A percentile compares a stretch with the other conserved stretches of the same genome.
These are phyloP conservation scores for Chiloscyllium plagiosum DNA, from an alignment of 2,113 vertebrate genomes.

Conservation along the genomic window DNA sequence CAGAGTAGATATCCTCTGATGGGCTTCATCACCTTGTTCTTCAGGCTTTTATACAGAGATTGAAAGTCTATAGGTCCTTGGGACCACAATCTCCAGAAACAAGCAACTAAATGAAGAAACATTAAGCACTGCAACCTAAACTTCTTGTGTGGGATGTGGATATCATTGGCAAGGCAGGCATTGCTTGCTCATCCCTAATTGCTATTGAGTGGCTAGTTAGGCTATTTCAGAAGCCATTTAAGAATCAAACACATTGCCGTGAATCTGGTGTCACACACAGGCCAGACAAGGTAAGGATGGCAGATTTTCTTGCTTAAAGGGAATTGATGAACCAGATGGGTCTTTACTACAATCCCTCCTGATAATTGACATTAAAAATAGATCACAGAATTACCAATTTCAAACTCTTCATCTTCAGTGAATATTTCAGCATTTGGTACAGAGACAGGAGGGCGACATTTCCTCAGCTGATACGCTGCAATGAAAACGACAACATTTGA, in stretches of 20 bases:
- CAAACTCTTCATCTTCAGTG: conserved; percentile 88
- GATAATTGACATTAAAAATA: not conserved
- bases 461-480: conserved; percentile 84
- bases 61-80: not conserved
- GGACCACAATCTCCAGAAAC: not conserved
- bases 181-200: no score
- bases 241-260: no score
- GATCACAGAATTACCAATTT: conserved; percentile 69
- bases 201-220: no score
- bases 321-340: no score
- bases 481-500: not conserved
- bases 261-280: no score
- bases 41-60: not conserved
- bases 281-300: no score
- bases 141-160: no score
- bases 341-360: no score
- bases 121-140: not conserved
- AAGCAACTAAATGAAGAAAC: not conserved
- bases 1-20: not conserved
- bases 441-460: conserved; percentile 80
- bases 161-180: no score
- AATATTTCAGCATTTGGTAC: conserved; percentile 88
- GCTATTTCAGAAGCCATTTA: no score
- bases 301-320: no score
- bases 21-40: not conserved